Evolutionary conservation across 2,888 invertebrate species (phyloP), one percentile per base, ranked within the genome.

Genomic region (Trachelus tabidus): DNA sequence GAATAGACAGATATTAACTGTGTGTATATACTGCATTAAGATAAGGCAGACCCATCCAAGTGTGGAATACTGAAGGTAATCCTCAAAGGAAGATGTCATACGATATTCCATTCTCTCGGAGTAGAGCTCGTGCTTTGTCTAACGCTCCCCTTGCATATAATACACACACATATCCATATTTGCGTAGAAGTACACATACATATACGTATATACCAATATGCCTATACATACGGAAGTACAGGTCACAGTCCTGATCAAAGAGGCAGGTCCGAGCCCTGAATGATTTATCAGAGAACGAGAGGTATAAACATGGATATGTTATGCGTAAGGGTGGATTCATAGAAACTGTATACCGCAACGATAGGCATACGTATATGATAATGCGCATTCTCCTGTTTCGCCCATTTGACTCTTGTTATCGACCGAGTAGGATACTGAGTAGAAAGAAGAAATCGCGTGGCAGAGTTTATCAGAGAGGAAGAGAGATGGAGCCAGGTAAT

Each of bases 41-140:
- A 79, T 69, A 81, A 82, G 81, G 79, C 77, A 79, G 77, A 82
- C 81, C 77, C 77, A 73, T 69, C 35, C 75, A 56, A 76, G 31
- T 77, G 77, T 79, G 74, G 76, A 69, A 81, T 75, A 73, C 74
- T 56, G 76, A 77, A 77, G 80, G 81, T 81, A 84, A 84, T 84
- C 80, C 83, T 81, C 83, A 81, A 81, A 78, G 84, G 82, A 81
- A 79, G 77, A 76, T 76, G 80, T 77, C 76, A 75, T 78, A 79
- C 74, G 80, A 83, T 81, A 82, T 81, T 80, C 76, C 75, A 56
- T 74, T 75, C 34, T 77, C 74, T 69, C 30, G 4, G 11, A 37
- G 37, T 74, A 23, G 23, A 73, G 34, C 35, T 56, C 73, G 23
- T 68, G 68, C 68, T 68, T 68, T 3, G 34, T 15, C 56, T 69